Percentiles rank a stretch among this genome's conserved stretches.
Evolutionary conservation across 2,888 invertebrate species (phyloP).

Genomic region (Drosophila flavopinicola): DNA sequence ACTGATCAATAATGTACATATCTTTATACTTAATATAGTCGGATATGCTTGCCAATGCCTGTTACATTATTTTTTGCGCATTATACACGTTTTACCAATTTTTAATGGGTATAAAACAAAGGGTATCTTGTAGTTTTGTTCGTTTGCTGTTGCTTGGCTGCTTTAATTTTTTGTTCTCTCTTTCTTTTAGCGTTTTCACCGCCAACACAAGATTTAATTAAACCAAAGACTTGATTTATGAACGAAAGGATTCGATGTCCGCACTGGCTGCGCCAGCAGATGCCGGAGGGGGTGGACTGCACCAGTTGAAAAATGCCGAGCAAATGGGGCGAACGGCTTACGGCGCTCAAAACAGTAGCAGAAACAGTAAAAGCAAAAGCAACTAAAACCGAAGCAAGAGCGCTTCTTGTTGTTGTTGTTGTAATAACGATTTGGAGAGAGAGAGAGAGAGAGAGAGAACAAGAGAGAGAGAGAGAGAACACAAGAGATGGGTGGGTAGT

Average conservation of each 20-base stretch:
- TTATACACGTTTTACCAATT: too few species aligned
- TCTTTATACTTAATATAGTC: too few species aligned
- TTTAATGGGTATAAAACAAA: too few species aligned
- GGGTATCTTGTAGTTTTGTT: conserved; percentile 23
- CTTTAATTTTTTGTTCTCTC: conserved; percentile 21
- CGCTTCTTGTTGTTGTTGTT: conserved; percentile 56
- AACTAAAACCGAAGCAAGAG: conserved; percentile 20
- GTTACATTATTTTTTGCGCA: too few species aligned
- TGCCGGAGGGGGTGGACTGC: conserved; percentile 41
- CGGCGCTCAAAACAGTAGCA: conserved; percentile 26
- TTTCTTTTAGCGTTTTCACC: conserved; percentile 78
- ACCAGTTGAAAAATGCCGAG: conserved; percentile 69
- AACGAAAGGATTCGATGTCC: conserved; percentile 80
- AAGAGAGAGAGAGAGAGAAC: neutral
- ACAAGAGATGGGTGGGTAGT: conserved; percentile 1
- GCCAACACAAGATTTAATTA: conserved; percentile 85
- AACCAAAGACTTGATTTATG: conserved; percentile 85
- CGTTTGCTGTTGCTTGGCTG: conserved; percentile 16
- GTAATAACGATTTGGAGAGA: conserved; percentile 72
- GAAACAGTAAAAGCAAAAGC: conserved; percentile 2
- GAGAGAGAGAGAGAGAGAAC: too few species aligned
- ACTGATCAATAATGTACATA: too few species aligned
- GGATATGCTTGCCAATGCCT: too few species aligned
- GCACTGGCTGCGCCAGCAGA: conserved; percentile 52
- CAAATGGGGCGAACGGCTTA: conserved; percentile 66